Evolutionary conservation across 2,888 invertebrate species (phyloP), one percentile per base, ranked within the genome.

Genomic region (Callyntrura guangdongensis): DNA sequence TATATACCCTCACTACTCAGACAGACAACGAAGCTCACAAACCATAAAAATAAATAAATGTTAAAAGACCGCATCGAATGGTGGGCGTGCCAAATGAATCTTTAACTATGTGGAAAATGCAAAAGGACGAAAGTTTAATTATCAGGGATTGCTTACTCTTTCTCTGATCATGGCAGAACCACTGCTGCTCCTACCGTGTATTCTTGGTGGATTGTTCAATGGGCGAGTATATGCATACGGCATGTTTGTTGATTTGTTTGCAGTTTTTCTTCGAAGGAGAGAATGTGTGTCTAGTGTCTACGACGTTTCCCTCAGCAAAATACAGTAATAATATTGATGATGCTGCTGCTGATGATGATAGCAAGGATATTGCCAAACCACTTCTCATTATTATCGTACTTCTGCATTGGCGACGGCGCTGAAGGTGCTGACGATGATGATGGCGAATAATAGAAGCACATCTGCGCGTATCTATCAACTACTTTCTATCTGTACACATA

Each of bases 141-240:
- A 89, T 27, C 74, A 89, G 74, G 74, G 64, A 67, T 79, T 79
- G 79, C 84, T 89, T 89, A 89, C 89, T 84, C 89, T 89, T 64
- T 89, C 89, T 77, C 84, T 89, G 61, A 84, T 56, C 77, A 89
- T 67, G 61, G 56, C 77, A 36, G 89, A 85, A 64, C 84, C 84
- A 79, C 83, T 67, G 53, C 49, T 84, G 53, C 79, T 56, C 56
- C 89, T 89, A 74, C 89, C 74, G 59, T 47, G 45, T 20, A 22
- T 61, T 86, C 86, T 53, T 72, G 89, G 83, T 72, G 89, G 83
- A 84, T 83, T 91, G 91, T 91, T 89, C 91, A 91, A 69, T 91
- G 91, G 87, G 84, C 91, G 89, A 27, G 85, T 56, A 36, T 89
- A 84, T 84, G 89, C 89, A 67, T 84, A 89, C 49, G 89, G 89